Conservation (phyloP, 1,140 invertebrate genomes). For the Cherax destructor region DNA sequence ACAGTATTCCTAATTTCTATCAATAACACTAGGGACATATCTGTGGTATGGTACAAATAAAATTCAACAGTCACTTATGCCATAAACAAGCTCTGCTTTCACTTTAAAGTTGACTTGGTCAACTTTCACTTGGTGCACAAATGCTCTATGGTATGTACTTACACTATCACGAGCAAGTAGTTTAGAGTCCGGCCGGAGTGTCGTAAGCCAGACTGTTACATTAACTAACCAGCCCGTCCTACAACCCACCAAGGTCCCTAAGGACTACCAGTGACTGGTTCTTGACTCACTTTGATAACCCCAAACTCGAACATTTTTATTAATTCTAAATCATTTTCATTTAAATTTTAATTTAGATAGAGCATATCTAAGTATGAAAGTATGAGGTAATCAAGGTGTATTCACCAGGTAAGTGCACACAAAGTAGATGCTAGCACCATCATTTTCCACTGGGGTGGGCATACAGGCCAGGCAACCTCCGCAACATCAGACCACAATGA, state of each 20-base stretch:
- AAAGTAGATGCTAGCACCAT: constrained; percentile 59
- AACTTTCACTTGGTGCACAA: constrained; percentile 59
- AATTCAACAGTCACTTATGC: constrained; percentile 68
- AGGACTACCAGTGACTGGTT: constrained; percentile 41
- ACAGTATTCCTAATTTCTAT: constrained; percentile 67
- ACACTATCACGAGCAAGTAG: constrained; percentile 66
- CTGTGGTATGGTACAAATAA: constrained; percentile 70
- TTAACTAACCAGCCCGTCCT: constrained; percentile 55
- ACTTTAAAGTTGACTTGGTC: constrained; percentile 62
- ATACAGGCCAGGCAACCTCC: constrained; percentile 52
- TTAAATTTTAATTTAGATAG: neutral
- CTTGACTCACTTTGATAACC: constrained; percentile 17
- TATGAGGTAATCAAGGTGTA: constrained; percentile 17
- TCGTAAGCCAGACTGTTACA: constrained; percentile 62
- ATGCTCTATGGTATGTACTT: constrained; percentile 59
- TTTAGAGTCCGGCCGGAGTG: constrained; percentile 64
- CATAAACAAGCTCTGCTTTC: constrained; percentile 69
- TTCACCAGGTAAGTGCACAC: constrained; percentile 51
- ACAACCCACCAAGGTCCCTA: constrained; percentile 47
- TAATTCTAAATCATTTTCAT: constrained; percentile 22
- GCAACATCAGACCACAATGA: constrained; percentile 67
- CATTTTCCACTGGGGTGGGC: constrained; percentile 40
- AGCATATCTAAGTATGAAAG: constrained; percentile 1
- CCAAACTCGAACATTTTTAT: constrained; percentile 2
- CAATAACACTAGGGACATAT: constrained; percentile 69